Evolutionary conservation across 2,113 vertebrate species (phyloP), one percentile per base, ranked within the genome.

Genomic region (Urocolius indicus): DNA sequence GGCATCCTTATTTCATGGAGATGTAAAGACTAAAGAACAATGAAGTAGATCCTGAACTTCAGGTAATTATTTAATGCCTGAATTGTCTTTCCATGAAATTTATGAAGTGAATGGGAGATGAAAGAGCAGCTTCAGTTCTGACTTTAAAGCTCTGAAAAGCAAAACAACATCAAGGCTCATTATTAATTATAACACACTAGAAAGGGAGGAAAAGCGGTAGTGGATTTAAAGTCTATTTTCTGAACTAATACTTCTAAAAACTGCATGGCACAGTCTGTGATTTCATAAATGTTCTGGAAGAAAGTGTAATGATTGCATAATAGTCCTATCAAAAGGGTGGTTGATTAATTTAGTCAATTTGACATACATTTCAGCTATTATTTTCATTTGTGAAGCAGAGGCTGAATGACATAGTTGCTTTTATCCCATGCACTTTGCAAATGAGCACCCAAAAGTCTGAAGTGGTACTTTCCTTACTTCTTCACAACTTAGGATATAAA

Each of bases 221-320:
- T 79, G 52, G 76, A 93, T 95, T 79, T 92, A 74, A 86, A 71
- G 77, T 89, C 76, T 96, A 87, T 90, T 96, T 96, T 97, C 65
- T 93, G 83, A 97, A 90, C 65, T 88, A 96, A 96, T 96, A 94
- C 65, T 96, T 94, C 94, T 85, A 94, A 84, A 94, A 96, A 88
- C 58, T 89, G 84, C 58, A 74, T 92, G 82, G 38, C 76, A 68
- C 94, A 36, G 2, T 84, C 71, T 94, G 88, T 97, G 94, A 97
- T 98, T 98, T 97, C 94, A 96, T 97, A 97, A 97, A 95, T 93
- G 94, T 81, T 93, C 96, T 79, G 78, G 65, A 97, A 97, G 93
- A 96, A 97, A 96, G 66, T 89, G 54, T 92, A 94, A 87, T 97
- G 95, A 97, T 97, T 98, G 79, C 84, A 90, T 95, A 97, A 96